Base-by-base conservation (phyloP, 2,113 vertebrate genomes). In the Oryzias celebensis region DNA sequence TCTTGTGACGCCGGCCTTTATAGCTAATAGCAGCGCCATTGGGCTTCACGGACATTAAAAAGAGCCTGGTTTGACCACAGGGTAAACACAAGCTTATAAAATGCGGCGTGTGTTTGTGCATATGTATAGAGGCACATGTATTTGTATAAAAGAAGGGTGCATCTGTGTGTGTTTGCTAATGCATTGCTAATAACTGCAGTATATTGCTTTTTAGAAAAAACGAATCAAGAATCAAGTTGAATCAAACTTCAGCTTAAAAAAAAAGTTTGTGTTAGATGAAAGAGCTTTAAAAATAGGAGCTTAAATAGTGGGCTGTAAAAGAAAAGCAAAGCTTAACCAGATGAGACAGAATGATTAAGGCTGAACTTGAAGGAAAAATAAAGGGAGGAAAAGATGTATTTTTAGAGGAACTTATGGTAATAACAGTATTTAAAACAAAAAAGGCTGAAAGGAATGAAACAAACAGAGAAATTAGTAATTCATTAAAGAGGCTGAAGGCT, bases 1-100 rank as follows among this genome's bases (percentile, higher is more conserved):
- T 77, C 84, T 85, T 89, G 83, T 89, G 75, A 84, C 68, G 71
- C 41, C 13, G 14, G 76, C 65, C 85, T 84, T 88, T 78, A 83
- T 75, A 78, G 79, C 78, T 88, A 89, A 89, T 83, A 84, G 84
- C 82, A 90, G 81, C 69, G 7, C 75, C 42, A 36, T 80, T 71
- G 78, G 81, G 72, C 81, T 85, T 77, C 76, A 82, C 60, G 62
- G 77, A 85, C 78, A 87, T 88, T 85, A 85, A 87, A 85, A 85
- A 81, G 74, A 70, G 75, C 81, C 82, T 48, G 55, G 53, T 71
- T 59, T 52, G 81, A 85, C 88, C 87, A 73, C 82, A 84, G 84
- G 80, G 77, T 75, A 89, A 86, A 86, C 80, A 86, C 70, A 65
- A 71, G 76, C 70, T 82, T 63, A 74, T 81, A 81, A 79, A 89